Percentiles rank a stretch among this genome's conserved stretches.
Evolutionary conservation across 2,888 invertebrate genomes (phyloP).

Genomic region (Pantelozetes paolii): DNA sequence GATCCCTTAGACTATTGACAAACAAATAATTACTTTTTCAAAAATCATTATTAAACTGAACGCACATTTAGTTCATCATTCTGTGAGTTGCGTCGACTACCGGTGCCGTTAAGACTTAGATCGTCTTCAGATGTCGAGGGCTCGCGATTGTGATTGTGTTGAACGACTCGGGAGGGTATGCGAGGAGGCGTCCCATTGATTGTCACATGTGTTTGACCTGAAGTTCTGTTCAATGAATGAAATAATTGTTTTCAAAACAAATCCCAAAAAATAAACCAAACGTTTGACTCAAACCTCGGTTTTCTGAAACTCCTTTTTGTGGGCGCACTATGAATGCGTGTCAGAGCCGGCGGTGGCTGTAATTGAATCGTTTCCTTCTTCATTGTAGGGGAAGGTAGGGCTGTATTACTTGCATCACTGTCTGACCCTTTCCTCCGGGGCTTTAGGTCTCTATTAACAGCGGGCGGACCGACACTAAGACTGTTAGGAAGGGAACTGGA

Average conservation of each 20-base stretch:
- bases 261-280: neutral
- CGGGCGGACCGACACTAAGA: conserved; percentile 60
- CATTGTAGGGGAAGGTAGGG: conserved; percentile 39
- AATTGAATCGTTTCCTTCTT: conserved; percentile 45
- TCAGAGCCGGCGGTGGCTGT: conserved; percentile 46
- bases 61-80: conserved; percentile 32
- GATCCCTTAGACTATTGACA: conserved; percentile 3
- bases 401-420: conserved; percentile 39
- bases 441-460: conserved; percentile 74
- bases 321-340: conserved; percentile 22
- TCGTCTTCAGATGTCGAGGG: conserved; percentile 36
- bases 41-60: too few relatives aligned
- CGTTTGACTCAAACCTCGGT: conserved; percentile 43
- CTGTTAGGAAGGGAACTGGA: conserved; percentile 46
- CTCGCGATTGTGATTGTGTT: conserved; percentile 34
- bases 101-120: conserved; percentile 6
- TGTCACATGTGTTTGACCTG: neutral
- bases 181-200: conserved; percentile 23
- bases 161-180: conserved; percentile 19
- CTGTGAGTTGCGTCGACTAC: conserved; percentile 23
- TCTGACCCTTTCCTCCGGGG: conserved; percentile 60
- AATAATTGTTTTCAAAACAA: conserved; percentile 19
- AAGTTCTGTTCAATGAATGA: neutral
- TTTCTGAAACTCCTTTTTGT: conserved; percentile 48
- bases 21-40: too few relatives aligned